Conservation (phyloP, 2,797 vertebrate genomes). For the Amniataba percoides region DNA sequence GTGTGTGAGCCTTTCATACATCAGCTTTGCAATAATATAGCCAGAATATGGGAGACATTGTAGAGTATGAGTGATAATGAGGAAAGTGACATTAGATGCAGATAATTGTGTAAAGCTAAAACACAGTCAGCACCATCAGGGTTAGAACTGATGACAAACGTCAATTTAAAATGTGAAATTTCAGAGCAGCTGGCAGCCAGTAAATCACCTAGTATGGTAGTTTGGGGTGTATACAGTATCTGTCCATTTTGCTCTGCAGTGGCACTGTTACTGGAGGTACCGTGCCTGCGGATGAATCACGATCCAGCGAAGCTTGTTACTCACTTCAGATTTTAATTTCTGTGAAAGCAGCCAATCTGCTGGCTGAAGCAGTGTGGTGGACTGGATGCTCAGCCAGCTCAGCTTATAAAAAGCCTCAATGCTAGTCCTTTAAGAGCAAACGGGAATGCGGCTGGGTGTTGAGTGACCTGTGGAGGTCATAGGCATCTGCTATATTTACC, state of each 20-base stretch:
- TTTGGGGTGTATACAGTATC: neutral
- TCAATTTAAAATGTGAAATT: slow-evolving; percentile 10
- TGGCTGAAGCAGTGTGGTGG: slow-evolving; percentile 10
- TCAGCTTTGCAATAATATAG: neutral
- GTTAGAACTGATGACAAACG: slow-evolving; percentile 8
- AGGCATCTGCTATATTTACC: slow-evolving; percentile 99
- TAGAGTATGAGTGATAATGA: neutral
- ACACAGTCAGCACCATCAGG: neutral
- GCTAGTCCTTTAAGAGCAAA: slow-evolving; percentile 80
- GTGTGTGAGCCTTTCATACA: neutral
- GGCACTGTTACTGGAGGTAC: slow-evolving; percentile 10
- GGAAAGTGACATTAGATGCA: neutral
- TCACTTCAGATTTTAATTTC: slow-evolving; percentile 25
- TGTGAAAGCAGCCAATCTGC: slow-evolving; percentile 27
- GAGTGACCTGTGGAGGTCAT: slow-evolving; percentile 91
- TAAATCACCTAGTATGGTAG: neutral
- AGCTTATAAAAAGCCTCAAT: slow-evolving; percentile 65
- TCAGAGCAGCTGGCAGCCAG: slow-evolving; percentile 1
- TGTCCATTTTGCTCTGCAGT: slow-evolving; percentile 10
- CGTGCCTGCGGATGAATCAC: slow-evolving; percentile 35
- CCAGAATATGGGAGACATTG: neutral
- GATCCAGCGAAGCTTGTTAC: slow-evolving; percentile 16
- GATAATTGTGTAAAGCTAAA: neutral
- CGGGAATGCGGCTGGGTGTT: slow-evolving; percentile 90
- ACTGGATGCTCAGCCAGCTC: slow-evolving; percentile 29